Percentiles rank a stretch among this genome's conserved stretches.
Evolutionary conservation across 64 coral and sea anemone species (phyloP).

Genomic region (Trachythela sp.): DNA sequence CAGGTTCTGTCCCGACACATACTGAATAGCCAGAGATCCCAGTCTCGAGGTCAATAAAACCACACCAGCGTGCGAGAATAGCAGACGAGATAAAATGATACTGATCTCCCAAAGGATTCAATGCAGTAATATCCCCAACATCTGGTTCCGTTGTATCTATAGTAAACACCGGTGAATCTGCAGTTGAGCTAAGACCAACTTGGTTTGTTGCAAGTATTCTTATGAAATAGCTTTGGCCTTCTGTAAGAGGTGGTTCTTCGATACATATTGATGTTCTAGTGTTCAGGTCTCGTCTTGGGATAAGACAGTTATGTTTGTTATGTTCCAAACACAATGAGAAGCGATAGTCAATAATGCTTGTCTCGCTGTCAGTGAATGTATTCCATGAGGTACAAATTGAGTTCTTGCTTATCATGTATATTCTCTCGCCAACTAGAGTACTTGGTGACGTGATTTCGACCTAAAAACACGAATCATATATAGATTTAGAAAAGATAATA

Average conservation of each 20-base stretch:
- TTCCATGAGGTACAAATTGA: neutral
- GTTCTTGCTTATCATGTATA: neutral
- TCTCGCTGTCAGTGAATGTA: neutral
- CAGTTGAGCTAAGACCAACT: neutral
- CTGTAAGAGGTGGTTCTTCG: neutral
- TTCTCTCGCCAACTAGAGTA: neutral
- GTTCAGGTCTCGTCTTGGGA: neutral
- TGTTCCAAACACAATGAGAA: neutral
- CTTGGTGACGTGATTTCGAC: neutral
- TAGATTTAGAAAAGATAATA: too few relatives aligned
- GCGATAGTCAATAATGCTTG: neutral
- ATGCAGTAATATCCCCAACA: neutral
- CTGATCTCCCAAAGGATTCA: neutral
- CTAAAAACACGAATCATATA: neutral
- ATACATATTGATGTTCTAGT: neutral
- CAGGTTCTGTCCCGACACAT: slow-evolving; percentile 63
- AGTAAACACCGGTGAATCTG: neutral
- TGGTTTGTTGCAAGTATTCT: neutral
- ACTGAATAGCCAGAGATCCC: slow-evolving; percentile 48
- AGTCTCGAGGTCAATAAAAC: slow-evolving; percentile 74
- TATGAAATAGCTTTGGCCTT: neutral
- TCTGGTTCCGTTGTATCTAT: slow-evolving; percentile 16
- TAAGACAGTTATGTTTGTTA: neutral
- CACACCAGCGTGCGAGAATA: slow-evolving; percentile 58
- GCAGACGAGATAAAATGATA: slow-evolving; percentile 40